Base-by-base conservation (phyloP, 2,797 vertebrate genomes). In the Cyprinella venusta region DNA sequence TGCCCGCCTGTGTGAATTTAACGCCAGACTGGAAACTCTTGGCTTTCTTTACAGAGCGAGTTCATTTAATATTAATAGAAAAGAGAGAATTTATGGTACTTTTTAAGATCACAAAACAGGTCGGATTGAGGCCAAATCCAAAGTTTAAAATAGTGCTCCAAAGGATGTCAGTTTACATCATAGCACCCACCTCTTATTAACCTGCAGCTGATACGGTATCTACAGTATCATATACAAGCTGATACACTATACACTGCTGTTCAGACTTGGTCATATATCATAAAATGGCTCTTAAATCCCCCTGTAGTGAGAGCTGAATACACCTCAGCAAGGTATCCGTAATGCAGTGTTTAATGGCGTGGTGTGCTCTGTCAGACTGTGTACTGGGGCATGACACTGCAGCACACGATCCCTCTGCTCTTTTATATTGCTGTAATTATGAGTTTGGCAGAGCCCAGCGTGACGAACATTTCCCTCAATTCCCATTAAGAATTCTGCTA, bases 31-130 rank as follows among this genome's bases (percentile, higher is more conserved):
- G 2, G 50, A 54, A 83, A 16, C 81, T 76, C 63, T 16, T 67
- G 80, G 82, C 52, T 63, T 16, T 21, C 52, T 45, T 65, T 80
- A 45, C 26, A 0, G 48, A 84, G 76, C 80, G 76, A 83, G 75
- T 86, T 82, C 40, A 86, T 84, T 33, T 13, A 75, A 82, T 85
- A 88, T 90, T 86, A 90, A 91, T 90, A 87, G 86, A 36, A 82
- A 18, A 59, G 88, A 72, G 80, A 81, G 89, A 91, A 92, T 91
- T 90, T 92, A 86, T 89, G 87, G 76, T 84, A 88, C 87, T 91
- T 93, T 91, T 80, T 88, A 88, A 82, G 80, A 50, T 89, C 87
- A 88, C 18, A 87, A 89, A 90, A 59, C 24, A 36, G 33, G n/a
- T 48, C 7, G 13, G 38, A 13, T 38, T 8, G 19, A 84, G 61